phyloP scores from a whole-genome alignment of 2,888 invertebrate species.

The Limnephilus rhombicus region DNA sequence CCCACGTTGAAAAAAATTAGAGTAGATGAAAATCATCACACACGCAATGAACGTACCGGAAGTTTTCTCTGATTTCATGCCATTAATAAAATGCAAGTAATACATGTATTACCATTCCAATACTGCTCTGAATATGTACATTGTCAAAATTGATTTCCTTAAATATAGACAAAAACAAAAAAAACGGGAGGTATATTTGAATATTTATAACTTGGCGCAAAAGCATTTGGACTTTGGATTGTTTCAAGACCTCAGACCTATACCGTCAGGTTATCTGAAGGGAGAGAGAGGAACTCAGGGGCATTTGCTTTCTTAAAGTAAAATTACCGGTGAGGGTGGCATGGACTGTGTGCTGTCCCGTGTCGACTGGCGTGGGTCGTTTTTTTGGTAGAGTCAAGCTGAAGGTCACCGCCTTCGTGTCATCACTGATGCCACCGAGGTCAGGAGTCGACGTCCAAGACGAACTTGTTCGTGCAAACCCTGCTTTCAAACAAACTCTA shows the following conservation, averaged over 20 bases:
- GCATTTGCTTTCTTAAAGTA: not conserved
- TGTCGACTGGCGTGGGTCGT: conserved; percentile 80
- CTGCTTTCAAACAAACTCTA: conserved; percentile 67
- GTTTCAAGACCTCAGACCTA: not conserved
- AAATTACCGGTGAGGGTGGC: not conserved
- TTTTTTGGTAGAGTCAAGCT: conserved; percentile 84
- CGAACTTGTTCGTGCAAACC: conserved; percentile 75
- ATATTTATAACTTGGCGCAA: not conserved
- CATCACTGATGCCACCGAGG: conserved; percentile 80
- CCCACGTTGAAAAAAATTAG: not conserved
- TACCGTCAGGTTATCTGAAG: not conserved
- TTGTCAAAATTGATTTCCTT: not conserved
- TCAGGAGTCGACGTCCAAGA: conserved; percentile 93
- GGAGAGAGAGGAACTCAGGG: not conserved
- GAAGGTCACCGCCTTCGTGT: conserved; percentile 82
- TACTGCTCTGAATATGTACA: not conserved
- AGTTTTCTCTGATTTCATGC: not conserved
- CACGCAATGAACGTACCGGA: not conserved
- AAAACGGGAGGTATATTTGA: not conserved
- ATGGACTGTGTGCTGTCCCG: conserved; percentile 72
- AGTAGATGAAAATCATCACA: not conserved
- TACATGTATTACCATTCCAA: not conserved
- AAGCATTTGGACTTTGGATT: not conserved
- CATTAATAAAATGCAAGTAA: not conserved
- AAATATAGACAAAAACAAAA: not conserved